Conservation (phyloP, 2,888 invertebrate genomes). For the Lepetodrilus schrolli region DNA sequence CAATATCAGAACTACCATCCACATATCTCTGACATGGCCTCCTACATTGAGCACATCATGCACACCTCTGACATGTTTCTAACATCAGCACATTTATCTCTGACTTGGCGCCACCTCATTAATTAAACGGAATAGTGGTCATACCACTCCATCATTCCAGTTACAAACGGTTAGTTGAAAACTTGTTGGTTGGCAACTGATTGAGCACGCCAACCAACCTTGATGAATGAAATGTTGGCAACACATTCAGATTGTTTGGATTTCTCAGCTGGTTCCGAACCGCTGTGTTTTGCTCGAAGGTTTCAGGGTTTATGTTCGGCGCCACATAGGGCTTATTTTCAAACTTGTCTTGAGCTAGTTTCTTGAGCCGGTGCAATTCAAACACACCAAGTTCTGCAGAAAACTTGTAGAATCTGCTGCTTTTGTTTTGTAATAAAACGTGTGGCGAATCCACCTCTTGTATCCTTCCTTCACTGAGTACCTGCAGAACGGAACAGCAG, state of each 20-base stretch:
- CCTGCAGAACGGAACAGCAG: conserved; percentile 33
- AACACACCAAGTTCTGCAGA: conserved; percentile 46
- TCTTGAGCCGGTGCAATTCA: conserved; percentile 41
- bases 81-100: no score
- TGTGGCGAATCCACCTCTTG: conserved; percentile 87
- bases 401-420: conserved; percentile 42
- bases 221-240: conserved; percentile 56
- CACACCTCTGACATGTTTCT: no score
- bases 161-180: conserved; percentile 50
- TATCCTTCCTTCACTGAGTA: conserved; percentile 79
- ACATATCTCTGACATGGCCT: no score
- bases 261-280: conserved; percentile 33
- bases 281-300: conserved; percentile 41
- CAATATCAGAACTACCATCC: no score
- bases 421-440: conserved; percentile 73
- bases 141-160: no score
- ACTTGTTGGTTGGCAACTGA: conserved; percentile 55
- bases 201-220: conserved; percentile 52
- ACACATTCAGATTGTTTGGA: conserved; percentile 44
- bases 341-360: conserved; percentile 49
- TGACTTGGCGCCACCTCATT: no score
- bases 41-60: no score
- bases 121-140: no score
- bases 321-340: conserved; percentile 54
- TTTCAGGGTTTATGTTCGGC: conserved; percentile 48